These are phyloP conservation scores for Spilarctia lutea DNA, from an alignment of 2,888 invertebrate species.

Conservation along the genomic window DNA sequence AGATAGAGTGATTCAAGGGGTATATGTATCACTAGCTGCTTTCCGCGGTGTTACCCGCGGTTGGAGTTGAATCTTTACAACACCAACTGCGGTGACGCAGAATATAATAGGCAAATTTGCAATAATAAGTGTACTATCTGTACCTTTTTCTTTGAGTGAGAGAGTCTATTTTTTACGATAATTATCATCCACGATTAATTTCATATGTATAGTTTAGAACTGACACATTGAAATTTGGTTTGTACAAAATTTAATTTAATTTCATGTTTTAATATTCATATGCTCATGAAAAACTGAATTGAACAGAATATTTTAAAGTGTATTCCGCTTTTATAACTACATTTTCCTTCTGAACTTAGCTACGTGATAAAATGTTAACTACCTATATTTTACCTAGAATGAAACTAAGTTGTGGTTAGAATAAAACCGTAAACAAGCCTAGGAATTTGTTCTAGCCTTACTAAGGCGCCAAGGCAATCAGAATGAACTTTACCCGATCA, in stretches of 20 bases:
- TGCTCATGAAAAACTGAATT: background rate
- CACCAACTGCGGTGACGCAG: too few relatives aligned
- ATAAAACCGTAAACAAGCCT: constrained; percentile 22
- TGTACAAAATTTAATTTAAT: background rate
- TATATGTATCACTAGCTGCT: too few relatives aligned
- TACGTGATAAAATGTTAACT: constrained; percentile 36
- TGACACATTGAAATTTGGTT: background rate
- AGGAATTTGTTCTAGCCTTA: background rate
- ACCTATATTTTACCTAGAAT: constrained; percentile 30
- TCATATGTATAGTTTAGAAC: background rate
- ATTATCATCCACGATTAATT: background rate
- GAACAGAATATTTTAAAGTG: background rate
- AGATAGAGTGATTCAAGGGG: too few relatives aligned
- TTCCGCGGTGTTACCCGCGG: too few relatives aligned
- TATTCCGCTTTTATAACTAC: constrained; percentile 18
- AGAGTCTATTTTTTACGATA: too few relatives aligned
- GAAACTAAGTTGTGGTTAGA: constrained; percentile 34
- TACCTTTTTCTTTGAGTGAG: too few relatives aligned
- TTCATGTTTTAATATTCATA: background rate
- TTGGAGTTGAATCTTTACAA: too few relatives aligned
- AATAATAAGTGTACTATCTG: too few relatives aligned
- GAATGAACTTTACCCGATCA: background rate
- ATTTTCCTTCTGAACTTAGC: constrained; percentile 36
- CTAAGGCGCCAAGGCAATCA: background rate
- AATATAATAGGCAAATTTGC: too few relatives aligned